Evolutionary conservation across 2,113 vertebrate genomes (phyloP), one percentile per base, ranked within the genome.

Genomic region (Pomatorhinus ruficollis): DNA sequence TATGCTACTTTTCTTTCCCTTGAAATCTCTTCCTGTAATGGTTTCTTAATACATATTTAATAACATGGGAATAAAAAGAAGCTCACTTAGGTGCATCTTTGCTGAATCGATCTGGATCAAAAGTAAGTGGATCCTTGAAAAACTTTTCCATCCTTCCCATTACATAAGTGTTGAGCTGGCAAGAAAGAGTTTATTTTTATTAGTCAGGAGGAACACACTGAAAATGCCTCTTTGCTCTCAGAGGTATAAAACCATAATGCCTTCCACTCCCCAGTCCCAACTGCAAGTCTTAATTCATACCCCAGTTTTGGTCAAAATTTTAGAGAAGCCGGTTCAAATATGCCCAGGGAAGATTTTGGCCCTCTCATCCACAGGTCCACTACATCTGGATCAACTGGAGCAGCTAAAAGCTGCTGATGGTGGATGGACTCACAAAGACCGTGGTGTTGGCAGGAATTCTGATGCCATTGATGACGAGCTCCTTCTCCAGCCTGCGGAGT

Each of bases 51-150:
- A 76, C 22, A 71, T 88, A 90, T 78, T 93, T 94, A 65, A 79
- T 85, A 91, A 95, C 47, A 45, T 23, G 13, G 10, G 40, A 89
- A n/a, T 21, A 53, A 44, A 84, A 79, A 35, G 63, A 84, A 49
- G 71, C 98, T 99, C 97, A 99, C 99, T 98, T 99, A 25, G 98
- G 97, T 71, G 98, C 98, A 90, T 98, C 98, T 56, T 98, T 98
- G 93, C 98, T 90, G 91, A 99, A 99, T 97, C 99, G 98, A 37
- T 99, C 99, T 7, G 99, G 99, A 94, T 99, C 98, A 95, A 99
- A 99, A 63, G 64, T 98, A 93, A 99, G 87, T 2, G 99, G 98
- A 83, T 99, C 99, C 93, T 98, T 98, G 88, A 99, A 99, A 97
- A 98, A 99, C 44, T 57, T 98, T 22, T 99, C 99, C 99, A 99